A percentile compares a stretch with the other conserved stretches of the same genome.
Evolutionary conservation across 1,140 invertebrate species (phyloP).

Genomic region (Andrena cerasifolii): DNA sequence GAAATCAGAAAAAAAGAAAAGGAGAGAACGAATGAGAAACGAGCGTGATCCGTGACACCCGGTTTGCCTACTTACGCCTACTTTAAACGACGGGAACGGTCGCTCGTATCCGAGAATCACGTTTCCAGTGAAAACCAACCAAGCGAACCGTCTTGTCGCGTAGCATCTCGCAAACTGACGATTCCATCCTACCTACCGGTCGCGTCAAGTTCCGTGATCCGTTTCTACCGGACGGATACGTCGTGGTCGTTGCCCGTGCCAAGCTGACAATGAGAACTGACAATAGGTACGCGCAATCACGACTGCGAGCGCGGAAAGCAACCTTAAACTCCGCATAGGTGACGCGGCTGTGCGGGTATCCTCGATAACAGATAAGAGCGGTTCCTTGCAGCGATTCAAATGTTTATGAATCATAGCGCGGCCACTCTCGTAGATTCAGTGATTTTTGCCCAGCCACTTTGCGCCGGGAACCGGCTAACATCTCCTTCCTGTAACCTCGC

Average conservation of each 20-base stretch:
- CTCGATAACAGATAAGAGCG: slow-evolving; percentile 50
- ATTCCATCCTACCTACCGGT: no score
- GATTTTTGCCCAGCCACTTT: slow-evolving; percentile 51
- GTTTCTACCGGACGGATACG: no score
- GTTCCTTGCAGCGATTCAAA: slow-evolving; percentile 50
- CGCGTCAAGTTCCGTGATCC: no score
- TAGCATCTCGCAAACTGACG: no score
- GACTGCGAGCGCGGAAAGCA: neutral
- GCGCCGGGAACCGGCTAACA: slow-evolving; percentile 60
- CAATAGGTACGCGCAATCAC: neutral
- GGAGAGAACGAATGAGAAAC: slow-evolving; percentile 18
- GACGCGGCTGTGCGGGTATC: slow-evolving; percentile 31
- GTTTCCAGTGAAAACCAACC: neutral
- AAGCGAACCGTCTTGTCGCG: no score
- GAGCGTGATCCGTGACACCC: slow-evolving; percentile 66
- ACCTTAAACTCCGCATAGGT: neutral
- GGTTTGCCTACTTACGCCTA: slow-evolving; percentile 79
- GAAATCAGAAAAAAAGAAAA: neutral
- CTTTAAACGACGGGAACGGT: slow-evolving; percentile 68
- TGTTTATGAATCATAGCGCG: slow-evolving; percentile 62
- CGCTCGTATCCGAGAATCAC: slow-evolving; percentile 19
- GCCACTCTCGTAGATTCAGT: slow-evolving; percentile 38
- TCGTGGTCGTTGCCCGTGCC: no score
- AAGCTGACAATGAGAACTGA: no score
- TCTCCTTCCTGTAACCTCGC: slow-evolving; percentile 24